Conservation (phyloP, 2,888 invertebrate species). For the Branchipolynoe longqiensis region DNA sequence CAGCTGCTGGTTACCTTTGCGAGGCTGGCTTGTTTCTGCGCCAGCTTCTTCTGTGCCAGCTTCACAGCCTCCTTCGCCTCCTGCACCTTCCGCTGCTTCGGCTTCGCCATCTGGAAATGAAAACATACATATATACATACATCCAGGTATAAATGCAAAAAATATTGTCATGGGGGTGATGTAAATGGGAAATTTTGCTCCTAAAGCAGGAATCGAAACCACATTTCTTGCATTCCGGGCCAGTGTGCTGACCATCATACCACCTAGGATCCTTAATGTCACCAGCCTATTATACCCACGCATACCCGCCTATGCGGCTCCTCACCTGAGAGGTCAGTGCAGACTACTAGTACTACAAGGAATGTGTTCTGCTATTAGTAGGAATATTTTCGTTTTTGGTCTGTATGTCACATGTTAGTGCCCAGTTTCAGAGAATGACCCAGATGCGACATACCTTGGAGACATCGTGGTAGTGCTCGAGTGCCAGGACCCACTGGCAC, state of each 20-base stretch:
- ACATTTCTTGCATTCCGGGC: not conserved
- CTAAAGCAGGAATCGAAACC: not conserved
- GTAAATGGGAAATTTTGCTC: not conserved
- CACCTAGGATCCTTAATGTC: no score
- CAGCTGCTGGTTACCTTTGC: slow-evolving; percentile 75
- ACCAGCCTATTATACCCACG: no score
- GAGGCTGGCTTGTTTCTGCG: slow-evolving; percentile 79
- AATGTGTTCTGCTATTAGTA: no score
- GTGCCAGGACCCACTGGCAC: slow-evolving; percentile 81
- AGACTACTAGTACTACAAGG: no score
- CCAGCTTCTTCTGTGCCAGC: slow-evolving; percentile 78
- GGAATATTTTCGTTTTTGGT: no score
- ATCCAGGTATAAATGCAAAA: not conserved
- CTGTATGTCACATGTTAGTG: no score
- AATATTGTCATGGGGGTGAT: not conserved
- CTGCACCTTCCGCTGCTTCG: slow-evolving; percentile 80
- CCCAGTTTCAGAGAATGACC: no score
- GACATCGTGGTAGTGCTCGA: slow-evolving; percentile 81
- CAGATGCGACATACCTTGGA: no score
- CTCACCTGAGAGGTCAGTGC: no score
- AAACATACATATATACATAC: not conserved
- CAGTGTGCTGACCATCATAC: no score
- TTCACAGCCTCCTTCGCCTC: slow-evolving; percentile 81
- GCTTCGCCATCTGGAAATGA: slow-evolving; percentile 79
- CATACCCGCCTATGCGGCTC: no score